Percentiles rank a stretch among this genome's conserved stretches.
Evolutionary conservation across 2,113 vertebrate species (phyloP).

Genomic region (Haliaeetus leucogaster): DNA sequence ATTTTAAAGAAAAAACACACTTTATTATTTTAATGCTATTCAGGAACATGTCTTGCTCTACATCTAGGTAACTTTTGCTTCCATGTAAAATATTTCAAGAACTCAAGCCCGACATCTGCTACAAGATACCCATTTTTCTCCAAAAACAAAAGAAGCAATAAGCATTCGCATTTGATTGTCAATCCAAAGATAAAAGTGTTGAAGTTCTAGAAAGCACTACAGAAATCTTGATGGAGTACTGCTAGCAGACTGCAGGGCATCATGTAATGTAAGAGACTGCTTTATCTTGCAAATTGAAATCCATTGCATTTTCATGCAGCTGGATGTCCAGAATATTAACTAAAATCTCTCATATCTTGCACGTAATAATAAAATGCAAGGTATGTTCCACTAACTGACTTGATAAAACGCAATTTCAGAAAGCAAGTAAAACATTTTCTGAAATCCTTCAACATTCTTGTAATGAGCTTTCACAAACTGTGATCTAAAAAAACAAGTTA

Average conservation of each 20-base stretch:
- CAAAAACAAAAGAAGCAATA: not conserved
- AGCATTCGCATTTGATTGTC: conserved; percentile 32
- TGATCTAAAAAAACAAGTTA: not conserved
- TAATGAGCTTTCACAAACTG: not conserved
- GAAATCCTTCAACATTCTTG: not conserved
- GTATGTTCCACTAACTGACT: not conserved
- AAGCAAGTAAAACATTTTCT: not conserved
- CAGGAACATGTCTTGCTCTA: not conserved
- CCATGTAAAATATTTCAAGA: conserved; percentile 32
- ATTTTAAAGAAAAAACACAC: not conserved
- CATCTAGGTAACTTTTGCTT: not conserved
- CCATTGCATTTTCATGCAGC: conserved; percentile 35
- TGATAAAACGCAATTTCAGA: not conserved
- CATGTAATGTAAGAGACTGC: not conserved
- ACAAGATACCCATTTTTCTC: not conserved
- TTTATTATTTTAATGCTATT: not conserved
- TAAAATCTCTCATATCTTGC: conserved; percentile 20
- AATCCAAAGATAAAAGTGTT: conserved; percentile 38
- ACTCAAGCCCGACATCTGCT: conserved; percentile 8
- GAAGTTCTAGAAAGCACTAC: conserved; percentile 8
- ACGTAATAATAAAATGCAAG: conserved; percentile 27
- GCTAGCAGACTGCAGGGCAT: conserved; percentile 10
- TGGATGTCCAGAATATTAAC: conserved; percentile 36
- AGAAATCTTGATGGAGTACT: conserved; percentile 54
- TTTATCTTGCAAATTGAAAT: conserved; percentile 38